Base-by-base conservation (phyloP, 2,113 vertebrate species). In the Anolis carolinensis region DNA sequence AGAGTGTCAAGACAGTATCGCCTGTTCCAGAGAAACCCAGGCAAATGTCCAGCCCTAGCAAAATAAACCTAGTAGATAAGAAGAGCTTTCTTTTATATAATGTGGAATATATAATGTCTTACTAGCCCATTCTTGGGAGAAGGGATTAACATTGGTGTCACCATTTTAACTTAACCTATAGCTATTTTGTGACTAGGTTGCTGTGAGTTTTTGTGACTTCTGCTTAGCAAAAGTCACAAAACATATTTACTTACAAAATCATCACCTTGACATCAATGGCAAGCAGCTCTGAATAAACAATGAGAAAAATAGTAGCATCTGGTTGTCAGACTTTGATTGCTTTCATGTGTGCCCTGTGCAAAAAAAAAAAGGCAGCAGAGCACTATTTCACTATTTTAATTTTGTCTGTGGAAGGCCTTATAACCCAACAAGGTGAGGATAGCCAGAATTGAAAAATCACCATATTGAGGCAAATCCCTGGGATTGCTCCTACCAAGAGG, bases 251-350 rank as follows among this genome's bases (percentile, higher is more conserved):
- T 36, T 52, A 16, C 14, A 36, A 70, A 78, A 68, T 8, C 25
- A 13, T 55, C 44, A n/a, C 36, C 39, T 76, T 63, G 82, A 50
- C 50, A 76, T 83, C 44, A 50, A n/a, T 48, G n/a, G 11, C 67
- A 25, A 30, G 63, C 25, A 70, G 65, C 52, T 84, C n/a, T 11
- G 67, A 52, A 44, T 36, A 84, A 84, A 85, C 39, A 79, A 55
- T 25, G 25, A 14, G 62, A 79, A 39, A 21, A 68, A 39, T 44
- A 27, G 13, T 23, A 62, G 25, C 62, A 50, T 67, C 39, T 84
- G 62, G n/a, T 65, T 83, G n/a, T 59, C 39, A 71, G 13, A 50
- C 30, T 65, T 23, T 76, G 20, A n/a, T 32, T 39, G 55, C 34
- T 63, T 65, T 72, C 30, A 48, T 27, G 9, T 59, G 32, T 48